Conservation (phyloP, 2,888 invertebrate genomes). For the Drosophila flavopinicola region DNA sequence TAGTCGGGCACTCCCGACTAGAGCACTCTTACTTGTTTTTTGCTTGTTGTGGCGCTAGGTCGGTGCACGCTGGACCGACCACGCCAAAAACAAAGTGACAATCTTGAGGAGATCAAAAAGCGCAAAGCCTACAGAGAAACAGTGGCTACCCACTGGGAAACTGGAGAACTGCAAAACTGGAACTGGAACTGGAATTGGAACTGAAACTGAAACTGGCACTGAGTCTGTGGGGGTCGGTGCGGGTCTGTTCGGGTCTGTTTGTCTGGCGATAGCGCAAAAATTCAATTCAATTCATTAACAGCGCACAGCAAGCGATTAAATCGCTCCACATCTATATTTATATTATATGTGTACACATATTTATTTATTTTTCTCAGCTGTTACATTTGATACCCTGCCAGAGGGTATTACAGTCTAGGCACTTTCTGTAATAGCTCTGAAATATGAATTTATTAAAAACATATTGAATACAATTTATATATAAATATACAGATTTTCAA, state of each 20-base stretch:
- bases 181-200: conserved; percentile 20
- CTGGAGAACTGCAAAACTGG: conserved; percentile 33
- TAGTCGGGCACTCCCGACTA: too few relatives aligned
- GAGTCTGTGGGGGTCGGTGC: conserved; percentile 10
- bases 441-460: not conserved
- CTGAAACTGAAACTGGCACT: conserved; percentile 21
- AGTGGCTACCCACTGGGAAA: conserved; percentile 54
- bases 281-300: conserved; percentile 76
- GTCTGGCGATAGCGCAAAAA: conserved; percentile 57
- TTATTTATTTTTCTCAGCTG: conserved; percentile 5
- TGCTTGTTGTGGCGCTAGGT: conserved; percentile 56
- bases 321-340: conserved; percentile 61
- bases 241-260: conserved; percentile 33
- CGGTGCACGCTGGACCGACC: conserved; percentile 29
- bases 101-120: conserved; percentile 73
- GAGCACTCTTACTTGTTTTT: too few relatives aligned
- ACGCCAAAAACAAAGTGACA: conserved; percentile 67
- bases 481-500: not conserved
- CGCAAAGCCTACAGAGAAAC: conserved; percentile 66
- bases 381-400: conserved; percentile 2
- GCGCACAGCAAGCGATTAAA: conserved; percentile 68
- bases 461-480: not conserved
- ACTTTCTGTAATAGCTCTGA: not conserved
- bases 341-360: conserved; percentile 37
- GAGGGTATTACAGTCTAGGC: not conserved